Evolutionary conservation across 2,797 vertebrate genomes (phyloP), one percentile per base, ranked within the genome.

Genomic region (Miichthys miiuy): DNA sequence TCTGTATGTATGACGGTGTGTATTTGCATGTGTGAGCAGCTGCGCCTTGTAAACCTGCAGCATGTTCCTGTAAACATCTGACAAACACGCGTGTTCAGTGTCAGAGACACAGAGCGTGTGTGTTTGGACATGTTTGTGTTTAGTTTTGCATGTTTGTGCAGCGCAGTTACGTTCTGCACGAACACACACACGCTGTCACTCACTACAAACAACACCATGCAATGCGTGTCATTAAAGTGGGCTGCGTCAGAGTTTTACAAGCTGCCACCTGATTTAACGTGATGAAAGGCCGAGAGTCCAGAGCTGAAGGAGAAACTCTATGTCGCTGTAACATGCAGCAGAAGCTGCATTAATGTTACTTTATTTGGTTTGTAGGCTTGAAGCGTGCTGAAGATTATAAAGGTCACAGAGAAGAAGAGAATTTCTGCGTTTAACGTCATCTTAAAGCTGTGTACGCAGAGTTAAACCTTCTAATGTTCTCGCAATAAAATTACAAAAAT

Each of bases 1-100:
- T 20, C n/a, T 62, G 48, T 18, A 17, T 47, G 34, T 13, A 0
- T n/a, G 48, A 18, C 3, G 14, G 25, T 11, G 30, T 64, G 13
- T 27, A 6, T 51, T 14, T 27, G 1, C 11, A 18, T 2, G 51
- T 14, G 17, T 8, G 60, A 60, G 57, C 66, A 71, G 70, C 75
- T 66, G 76, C 55, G 61, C 52, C 65, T 64, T 25, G 48, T 88
- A 76, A 81, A 79, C 34, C 46, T 62, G 67, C 63, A 68, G 62
- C 52, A 1, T 5, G 25, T 54, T 66, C 34, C 60, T 5, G 46
- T 61, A 57, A 83, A 85, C 67, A 51, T 10, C 1, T 8, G 52
- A 5, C 9, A 67, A 63, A 60, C 55, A 12, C 0, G 0, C 18
- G 0, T 54, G 41, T 71, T 65, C 55, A 1, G 10, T 0, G 23